Base-by-base conservation (phyloP, 2,888 invertebrate species). In the Dorcus hopei region DNA sequence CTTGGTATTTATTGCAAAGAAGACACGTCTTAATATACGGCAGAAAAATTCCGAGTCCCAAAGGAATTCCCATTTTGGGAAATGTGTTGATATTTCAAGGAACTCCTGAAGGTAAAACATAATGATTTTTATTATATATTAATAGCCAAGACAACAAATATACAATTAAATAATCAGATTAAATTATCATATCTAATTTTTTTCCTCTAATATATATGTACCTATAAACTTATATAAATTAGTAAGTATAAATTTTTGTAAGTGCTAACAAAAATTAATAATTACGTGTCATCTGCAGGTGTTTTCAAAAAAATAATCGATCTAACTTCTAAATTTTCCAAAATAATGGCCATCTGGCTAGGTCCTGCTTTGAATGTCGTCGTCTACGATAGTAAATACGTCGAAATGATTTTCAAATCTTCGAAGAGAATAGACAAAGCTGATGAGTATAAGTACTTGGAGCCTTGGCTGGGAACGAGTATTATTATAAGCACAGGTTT, bases 381-480 rank as follows among this genome's bases (percentile, higher is more conserved):
- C 4, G 42, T 42, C 11, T 42, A 42, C 16, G 16, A 42, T 9
- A 16, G 11, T 3, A 16, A 42, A 42, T 14, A 42, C 7, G 3
- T 42, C 9, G 42, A 42, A 42, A 16, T 42, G 42, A 42, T 42
- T 42, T 14, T 42, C 3, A 42, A 9, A 42, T 14, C 11, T 14
- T 14, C 11, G 11, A 6, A 7, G 16, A 42, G 16, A 16, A 4
- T 42, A 11, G 7, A 42, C 11, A 42, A 42, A 6, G 42, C 11
- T 42, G 42, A 42, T 42, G 91, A 91, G 71, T 91, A 91, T 77
- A 82, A 85, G 68, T 89, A 90, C 80, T 91, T 92, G 79, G 85
- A 90, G 72, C 91, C 91, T 0, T 92, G 91, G 91, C 84, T 92
- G 58, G 91, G 91, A 73, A 85, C 91, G 68, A 91, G 91, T 70